A percentile compares a stretch with the other conserved stretches of the same genome.
These are phyloP conservation scores for Gallinago nigripennis DNA, from an alignment of 2,797 vertebrate species.

Conservation along the genomic window DNA sequence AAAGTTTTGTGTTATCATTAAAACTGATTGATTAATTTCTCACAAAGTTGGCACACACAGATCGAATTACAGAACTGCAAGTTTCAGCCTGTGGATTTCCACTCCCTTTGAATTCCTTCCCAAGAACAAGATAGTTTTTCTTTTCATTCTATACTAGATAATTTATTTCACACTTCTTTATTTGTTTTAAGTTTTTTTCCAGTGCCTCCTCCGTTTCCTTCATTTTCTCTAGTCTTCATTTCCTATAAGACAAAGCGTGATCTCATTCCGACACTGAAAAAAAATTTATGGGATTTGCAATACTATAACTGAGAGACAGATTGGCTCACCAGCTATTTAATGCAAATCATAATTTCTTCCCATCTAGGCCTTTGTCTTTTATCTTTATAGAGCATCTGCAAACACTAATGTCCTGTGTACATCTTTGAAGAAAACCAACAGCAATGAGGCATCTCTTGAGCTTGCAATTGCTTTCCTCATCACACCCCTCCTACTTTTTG, in stretches of 20 bases:
- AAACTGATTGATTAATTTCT: not conserved
- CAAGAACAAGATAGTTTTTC: not conserved
- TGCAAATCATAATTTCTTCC: not conserved
- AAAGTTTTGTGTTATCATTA: not conserved
- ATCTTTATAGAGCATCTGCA: constrained; percentile 3
- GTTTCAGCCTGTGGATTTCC: not conserved
- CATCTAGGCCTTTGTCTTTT: not conserved
- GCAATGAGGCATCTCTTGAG: not conserved
- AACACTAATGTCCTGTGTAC: not conserved
- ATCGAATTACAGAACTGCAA: not conserved
- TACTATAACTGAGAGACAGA: not conserved
- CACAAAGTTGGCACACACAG: not conserved
- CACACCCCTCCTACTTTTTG: not conserved
- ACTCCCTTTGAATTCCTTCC: not conserved
- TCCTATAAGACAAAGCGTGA: not conserved
- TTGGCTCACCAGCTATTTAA: not conserved
- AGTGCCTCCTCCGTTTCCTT: not conserved
- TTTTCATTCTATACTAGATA: not conserved
- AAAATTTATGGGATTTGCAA: not conserved
- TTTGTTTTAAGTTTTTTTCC: not conserved
- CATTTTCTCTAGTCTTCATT: not conserved
- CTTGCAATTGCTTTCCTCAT: not conserved
- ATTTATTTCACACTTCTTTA: not conserved
- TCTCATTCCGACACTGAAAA: not conserved
- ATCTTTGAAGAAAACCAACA: not conserved